A percentile compares a stretch with the other conserved stretches of the same genome.
Evolutionary conservation across 2,113 vertebrate genomes (phyloP).

Genomic region (Galeopterus variegatus): DNA sequence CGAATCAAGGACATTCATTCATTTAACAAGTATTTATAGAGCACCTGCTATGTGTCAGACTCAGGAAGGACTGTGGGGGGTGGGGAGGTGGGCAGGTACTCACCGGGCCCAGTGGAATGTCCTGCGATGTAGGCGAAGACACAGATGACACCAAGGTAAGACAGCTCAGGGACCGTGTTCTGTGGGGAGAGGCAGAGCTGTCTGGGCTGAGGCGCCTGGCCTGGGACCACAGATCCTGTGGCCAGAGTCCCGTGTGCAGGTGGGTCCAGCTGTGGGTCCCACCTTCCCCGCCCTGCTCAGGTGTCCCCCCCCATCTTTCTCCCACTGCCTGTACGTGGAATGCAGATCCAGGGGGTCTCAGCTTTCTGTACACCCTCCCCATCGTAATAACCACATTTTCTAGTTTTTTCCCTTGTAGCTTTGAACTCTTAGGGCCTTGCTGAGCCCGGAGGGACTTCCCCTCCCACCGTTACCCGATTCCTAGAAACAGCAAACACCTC

Average conservation of each 20-base stretch:
- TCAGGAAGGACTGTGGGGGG: too few species aligned
- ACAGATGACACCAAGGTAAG: conserved; percentile 92
- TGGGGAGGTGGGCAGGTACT: conserved; percentile 79
- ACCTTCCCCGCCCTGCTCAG: background rate
- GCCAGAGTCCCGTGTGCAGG: fast-evolving
- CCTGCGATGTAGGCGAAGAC: conserved; percentile 93
- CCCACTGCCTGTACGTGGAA: background rate
- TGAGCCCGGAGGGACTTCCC: background rate
- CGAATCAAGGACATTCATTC: fast-evolving
- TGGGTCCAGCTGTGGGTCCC: fast-evolving
- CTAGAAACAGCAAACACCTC: too few species aligned
- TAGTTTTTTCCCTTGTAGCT: background rate
- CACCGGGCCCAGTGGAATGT: conserved; percentile 94
- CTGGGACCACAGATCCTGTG: background rate
- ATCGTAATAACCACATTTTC: background rate
- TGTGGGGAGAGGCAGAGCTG: conserved; percentile 47
- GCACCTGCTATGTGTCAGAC: background rate
- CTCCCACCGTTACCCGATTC: background rate
- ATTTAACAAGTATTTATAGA: fast-evolving
- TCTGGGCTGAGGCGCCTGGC: background rate
- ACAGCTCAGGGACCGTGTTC: conserved; percentile 89
- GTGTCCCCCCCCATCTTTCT: background rate
- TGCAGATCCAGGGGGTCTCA: background rate
- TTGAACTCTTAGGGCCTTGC: background rate
- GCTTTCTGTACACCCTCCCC: background rate